phyloP scores from a whole-genome alignment of 2,113 vertebrate species.

The Melozone crissalis region DNA sequence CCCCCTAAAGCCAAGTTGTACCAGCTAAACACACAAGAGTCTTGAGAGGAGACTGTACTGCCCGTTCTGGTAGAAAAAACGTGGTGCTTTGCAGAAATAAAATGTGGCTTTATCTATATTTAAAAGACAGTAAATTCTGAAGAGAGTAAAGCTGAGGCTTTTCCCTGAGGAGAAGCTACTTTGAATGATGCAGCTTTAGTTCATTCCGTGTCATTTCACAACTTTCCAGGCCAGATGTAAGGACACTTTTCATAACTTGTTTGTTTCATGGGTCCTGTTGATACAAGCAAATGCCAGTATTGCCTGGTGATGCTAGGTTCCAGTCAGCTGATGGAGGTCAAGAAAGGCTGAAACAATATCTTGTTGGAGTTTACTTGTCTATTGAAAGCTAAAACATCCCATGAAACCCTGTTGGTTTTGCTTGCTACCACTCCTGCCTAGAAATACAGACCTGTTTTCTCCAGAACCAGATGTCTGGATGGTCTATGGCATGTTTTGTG shows the following conservation, averaged over 20 bases:
- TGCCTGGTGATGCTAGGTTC: not conserved
- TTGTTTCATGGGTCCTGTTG: not conserved
- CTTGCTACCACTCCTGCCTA: not conserved
- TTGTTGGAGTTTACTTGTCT: not conserved
- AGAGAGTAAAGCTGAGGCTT: not conserved
- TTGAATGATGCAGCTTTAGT: not conserved
- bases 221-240: not conserved
- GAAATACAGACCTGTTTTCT: not conserved
- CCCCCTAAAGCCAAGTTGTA: not conserved
- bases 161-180: not conserved
- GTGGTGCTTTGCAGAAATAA: not conserved
- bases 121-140: not conserved
- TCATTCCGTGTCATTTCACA: rapidly evolving
- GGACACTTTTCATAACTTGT: not conserved
- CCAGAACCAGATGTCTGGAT: not conserved
- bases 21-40: not conserved
- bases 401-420: not conserved
- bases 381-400: not conserved
- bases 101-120: not conserved
- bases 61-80: not conserved
- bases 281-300: not conserved
- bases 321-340: not conserved
- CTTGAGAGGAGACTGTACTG: not conserved
- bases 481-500: not conserved
- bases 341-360: not conserved